Base-by-base conservation (phyloP, 2,113 vertebrate genomes). In the Delphinus delphis region DNA sequence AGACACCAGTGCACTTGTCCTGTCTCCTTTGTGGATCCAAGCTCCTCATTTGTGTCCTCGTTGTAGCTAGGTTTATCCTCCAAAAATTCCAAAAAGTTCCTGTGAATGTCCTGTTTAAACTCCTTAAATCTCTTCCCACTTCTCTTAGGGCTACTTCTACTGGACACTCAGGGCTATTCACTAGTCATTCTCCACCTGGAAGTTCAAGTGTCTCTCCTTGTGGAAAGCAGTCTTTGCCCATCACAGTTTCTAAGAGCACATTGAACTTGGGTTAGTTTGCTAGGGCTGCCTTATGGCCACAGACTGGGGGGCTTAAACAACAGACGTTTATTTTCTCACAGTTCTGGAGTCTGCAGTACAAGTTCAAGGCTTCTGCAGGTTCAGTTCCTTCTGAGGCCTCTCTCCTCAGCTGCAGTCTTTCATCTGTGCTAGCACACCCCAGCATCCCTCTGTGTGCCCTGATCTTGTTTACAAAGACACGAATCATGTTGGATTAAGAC, bases 1-100 rank as follows among this genome's bases (percentile, higher is more conserved):
- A 8, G 15, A 70, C 12, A 21, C 36, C 6, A 11, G 15, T 0
- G 11, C 12, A 1, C 7, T 23, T 15, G 5, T 23, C 44, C 20
- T 1, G 8, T 36, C 3, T 88, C 15, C 25, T 38, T 62, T 76
- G 18, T 21, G 31, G 62, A 31, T 26, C 14, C 28, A 63, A 23
- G 4, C 1, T 65, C 18, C 33, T 83, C 5, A 21, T 10, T 11
- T 18, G 17, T 53, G 33, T 60, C 15, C 8, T 25, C 2, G 2
- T 3, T 26, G 2, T 36, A 79, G 1, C 6, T 26, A 38, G 11
- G 5, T 80, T 91, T 85, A 58, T 44, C 8, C 81, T 67, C 18
- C 26, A 21, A 53, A 89, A 84, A 12, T 50, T 31, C 17, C 6
- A 7, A 17, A 23, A 17, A 11, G 3, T 28, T 28, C 23, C 8